Base-by-base conservation (phyloP, 2,797 vertebrate genomes). In the Phrynocephalus vlangalii region DNA sequence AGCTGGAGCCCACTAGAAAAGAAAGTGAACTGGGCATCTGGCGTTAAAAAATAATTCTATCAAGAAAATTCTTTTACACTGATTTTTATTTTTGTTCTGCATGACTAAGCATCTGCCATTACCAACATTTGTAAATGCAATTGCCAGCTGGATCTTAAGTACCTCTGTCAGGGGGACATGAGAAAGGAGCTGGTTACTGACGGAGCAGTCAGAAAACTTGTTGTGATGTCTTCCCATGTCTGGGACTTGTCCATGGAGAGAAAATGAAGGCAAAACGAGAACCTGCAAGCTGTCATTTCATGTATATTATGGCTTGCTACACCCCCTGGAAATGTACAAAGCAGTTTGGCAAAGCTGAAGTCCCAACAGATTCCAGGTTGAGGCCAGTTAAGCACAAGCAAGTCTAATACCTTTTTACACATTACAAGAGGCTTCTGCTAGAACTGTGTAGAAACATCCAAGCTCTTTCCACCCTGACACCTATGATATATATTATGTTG, bases 341-440 rank as follows among this genome's bases (percentile, higher is more conserved):
- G 88, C 85, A 93, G 52, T 75, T 87, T 89, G 88, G 85, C 63
- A 93, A 70, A 80, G 1, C 0, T 0, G 18, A 10, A 85, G 50
- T 33, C 16, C 1, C 52, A 75, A 83, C 16, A 84, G 72, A 44
- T 15, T 56, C 0, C 0, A 30, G 15, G 1, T 82, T 71, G 87
- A 88, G 3, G 1, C 4, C 13, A 88, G 75, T 24, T 24, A 80
- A 79, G 85, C 82, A 30, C 24, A 85, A 79, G 11, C 20, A 20
- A 70, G 2, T 10, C 2, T 87, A 80, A 86, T 50, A 81, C 52
- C 5, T 80, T 89, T 90, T 92, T 38, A 90, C 22, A 68, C 88
- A 60, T 26, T 50, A 24, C 0, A 0, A 66, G n/a, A 2, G 6
- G 83, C 44, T 28, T 82, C 70, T 91, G 85, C 0, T 10, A 83